Base-by-base conservation (phyloP, 2,888 invertebrate species). In the Dicyrtoma fusca region DNA sequence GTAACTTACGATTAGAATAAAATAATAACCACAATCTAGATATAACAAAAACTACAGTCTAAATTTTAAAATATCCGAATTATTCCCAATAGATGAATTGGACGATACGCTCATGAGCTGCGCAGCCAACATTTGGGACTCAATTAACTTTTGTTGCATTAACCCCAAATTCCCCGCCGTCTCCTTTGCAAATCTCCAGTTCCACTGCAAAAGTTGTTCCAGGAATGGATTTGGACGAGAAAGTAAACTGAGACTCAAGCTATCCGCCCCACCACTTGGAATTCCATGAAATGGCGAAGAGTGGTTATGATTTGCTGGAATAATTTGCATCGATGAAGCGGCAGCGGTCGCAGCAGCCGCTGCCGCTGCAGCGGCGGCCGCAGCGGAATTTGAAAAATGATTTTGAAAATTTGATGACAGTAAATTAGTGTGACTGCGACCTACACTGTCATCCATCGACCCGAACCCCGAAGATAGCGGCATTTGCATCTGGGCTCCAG, bases 191-290 rank as follows among this genome's bases (percentile, higher is more conserved):
- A 79, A 74, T 26, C 76, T 44, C 49, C 74, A 78, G 59, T 79
- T 78, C 79, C 79, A 79, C 34, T 78, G 75, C 44, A 78, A 69
- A 3, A 78, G 64, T 45, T 77, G 78, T 49, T 79, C 79, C 26
- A 79, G 26, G 51, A 79, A 73, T 10, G 76, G 74, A 72, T 76
- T 79, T 1, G 76, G 72, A 57, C 70, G 70, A 63, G 62, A 8
- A 1, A 61, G 11, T 4, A 42, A 25, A n/a, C n/a, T 61, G 11
- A 64, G 23, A 49, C 21, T 64, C 8, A 34, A 34, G 8, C 8
- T 3, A 4, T 49, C 49, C 34, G 34, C 8, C 34, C 34, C 34
- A 34, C 34, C 34, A 3, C 49, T n/a, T n/a, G n/a, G n/a, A n/a
- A n/a, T n/a, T 13, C 26, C 25, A 14, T 25, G 34, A 61, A 42